Evolutionary conservation across 2,113 vertebrate species (phyloP).

Genomic region (Toxotes jaculatrix): DNA sequence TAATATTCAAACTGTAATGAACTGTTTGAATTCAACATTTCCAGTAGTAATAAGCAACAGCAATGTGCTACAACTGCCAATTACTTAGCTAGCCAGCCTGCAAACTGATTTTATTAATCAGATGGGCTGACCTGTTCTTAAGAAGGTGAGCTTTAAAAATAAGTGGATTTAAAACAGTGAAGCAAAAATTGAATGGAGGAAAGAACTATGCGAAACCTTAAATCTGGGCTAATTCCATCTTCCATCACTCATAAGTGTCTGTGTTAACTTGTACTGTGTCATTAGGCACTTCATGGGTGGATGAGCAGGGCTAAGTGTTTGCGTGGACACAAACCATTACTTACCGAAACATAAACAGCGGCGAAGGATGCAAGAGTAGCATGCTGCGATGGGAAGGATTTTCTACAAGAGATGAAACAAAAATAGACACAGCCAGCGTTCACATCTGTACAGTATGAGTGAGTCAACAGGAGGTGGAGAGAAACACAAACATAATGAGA

Average conservation of each 20-base stretch:
- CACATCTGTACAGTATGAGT: constrained; percentile 12
- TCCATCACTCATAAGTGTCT: not conserved
- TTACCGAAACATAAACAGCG: constrained; percentile 97
- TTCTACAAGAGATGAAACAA: constrained; percentile 87
- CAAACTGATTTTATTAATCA: too few species aligned
- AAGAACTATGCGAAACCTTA: not conserved
- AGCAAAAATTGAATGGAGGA: not conserved
- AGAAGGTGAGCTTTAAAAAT: not conserved
- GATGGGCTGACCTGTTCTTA: not conserved
- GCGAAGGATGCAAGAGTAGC: constrained; percentile 97
- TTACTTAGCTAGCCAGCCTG: too few species aligned
- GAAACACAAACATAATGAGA: constrained; percentile 11
- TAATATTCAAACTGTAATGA: too few species aligned
- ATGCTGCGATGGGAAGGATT: constrained; percentile 98
- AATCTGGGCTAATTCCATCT: not conserved
- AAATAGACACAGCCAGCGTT: constrained; percentile 37
- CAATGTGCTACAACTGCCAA: too few species aligned
- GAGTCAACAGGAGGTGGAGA: constrained; percentile 20
- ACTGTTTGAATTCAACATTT: too few species aligned
- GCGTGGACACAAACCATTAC: constrained; percentile 74
- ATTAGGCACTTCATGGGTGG: not conserved
- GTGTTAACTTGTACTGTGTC: not conserved
- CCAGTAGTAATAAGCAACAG: too few species aligned
- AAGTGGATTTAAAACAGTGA: not conserved
- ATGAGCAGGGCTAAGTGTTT: not conserved